Evolutionary conservation across 2,113 vertebrate genomes (phyloP).

Genomic region (Isichthys henryi): DNA sequence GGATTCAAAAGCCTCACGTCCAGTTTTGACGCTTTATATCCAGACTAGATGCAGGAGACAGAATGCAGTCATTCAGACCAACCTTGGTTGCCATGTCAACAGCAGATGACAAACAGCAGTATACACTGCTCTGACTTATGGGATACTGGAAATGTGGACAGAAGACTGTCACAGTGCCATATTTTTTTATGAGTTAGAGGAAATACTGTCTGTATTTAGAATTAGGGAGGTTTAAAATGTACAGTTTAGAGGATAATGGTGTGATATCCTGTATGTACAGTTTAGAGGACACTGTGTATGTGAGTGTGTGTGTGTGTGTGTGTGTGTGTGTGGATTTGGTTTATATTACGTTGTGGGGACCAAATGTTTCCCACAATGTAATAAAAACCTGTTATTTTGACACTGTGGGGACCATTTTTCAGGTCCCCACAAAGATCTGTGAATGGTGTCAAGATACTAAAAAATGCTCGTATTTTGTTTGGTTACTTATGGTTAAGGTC

Average conservation of each 20-base stretch:
- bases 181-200: neutral
- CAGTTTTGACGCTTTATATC: neutral
- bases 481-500: no score
- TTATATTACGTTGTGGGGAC: no score
- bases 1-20: neutral
- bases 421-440: no score
- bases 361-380: no score
- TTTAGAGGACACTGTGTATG: neutral
- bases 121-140: neutral
- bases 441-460: no score
- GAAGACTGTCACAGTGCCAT: neutral
- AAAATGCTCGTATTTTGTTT: no score
- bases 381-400: no score
- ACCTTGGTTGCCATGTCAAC: slow-evolving; percentile 18
- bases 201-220: neutral
- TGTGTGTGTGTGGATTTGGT: neutral
- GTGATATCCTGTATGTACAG: no score
- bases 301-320: neutral
- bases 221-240: neutral
- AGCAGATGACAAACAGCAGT: slow-evolving; percentile 10
- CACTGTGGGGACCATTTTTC: no score
- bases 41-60: neutral
- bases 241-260: neutral
- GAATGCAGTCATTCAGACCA: neutral
- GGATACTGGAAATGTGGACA: neutral